Evolutionary conservation across 2,888 invertebrate species (phyloP), one percentile per base, ranked within the genome.

Genomic region (Zygothrica quintamaculata): DNA sequence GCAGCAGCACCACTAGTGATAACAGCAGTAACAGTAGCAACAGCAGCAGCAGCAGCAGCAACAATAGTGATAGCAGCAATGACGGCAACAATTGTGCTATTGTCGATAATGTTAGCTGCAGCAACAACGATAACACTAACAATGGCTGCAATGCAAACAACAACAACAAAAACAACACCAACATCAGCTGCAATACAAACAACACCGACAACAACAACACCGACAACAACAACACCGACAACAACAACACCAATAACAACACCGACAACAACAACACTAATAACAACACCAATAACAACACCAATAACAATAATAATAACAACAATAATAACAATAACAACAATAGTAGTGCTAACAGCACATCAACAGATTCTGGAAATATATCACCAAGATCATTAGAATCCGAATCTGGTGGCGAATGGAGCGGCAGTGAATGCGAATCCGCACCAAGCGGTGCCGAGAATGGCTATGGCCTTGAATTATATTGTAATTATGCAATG

Each of bases 311-410:
- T 18, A 13, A 8, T 15, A 29, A 36, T 58, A 26, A 15, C 16
- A 55, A 6, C 34, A 22, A 0, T 15, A 22, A 9, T 40, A 39
- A 2, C 37, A 25, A 11, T 36, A 47, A 7, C 33, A 37, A 53
- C 34, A 43, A 9, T 51, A 4, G 12, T 8, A 42, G 57, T 37
- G 36, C 42, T 1, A 25, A 36, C 0, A 22, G 25, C 22, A 50
- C 93, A 92, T 67, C 91, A 81, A 59, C 92, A 89, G 75, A 92
- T 92, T 73, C 89, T 92, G 58, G 92, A 92, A 91, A 89, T n/a
- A 85, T 84, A 1, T 88, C 92, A 61, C 93, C 93, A 29, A 92
- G 92, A 22, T 93, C 93, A 2, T 91, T 93, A 1, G 89, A 89
- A 58, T 85, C 88, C 0, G 89, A 90, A 18, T 77, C 86, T 0